phyloP scores from a whole-genome alignment of 2,797 vertebrate genomes.

The Pelobates cultripes region DNA sequence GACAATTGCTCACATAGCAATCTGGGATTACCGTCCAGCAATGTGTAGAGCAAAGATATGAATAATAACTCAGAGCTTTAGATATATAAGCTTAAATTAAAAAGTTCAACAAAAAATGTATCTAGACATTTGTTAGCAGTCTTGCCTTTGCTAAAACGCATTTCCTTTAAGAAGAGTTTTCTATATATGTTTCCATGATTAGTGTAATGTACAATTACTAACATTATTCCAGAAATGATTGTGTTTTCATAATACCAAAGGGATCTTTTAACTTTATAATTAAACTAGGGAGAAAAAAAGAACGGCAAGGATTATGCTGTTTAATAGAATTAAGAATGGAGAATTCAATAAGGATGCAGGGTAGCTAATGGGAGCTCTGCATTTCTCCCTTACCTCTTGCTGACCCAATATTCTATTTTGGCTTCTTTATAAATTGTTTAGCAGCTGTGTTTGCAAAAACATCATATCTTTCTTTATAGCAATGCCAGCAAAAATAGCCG shows the following conservation, averaged over 20 bases:
- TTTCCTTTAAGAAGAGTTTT: no score
- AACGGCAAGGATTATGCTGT: background rate
- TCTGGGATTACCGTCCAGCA: no score
- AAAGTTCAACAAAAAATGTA: no score
- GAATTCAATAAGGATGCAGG: constrained; percentile 31
- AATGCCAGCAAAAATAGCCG: background rate
- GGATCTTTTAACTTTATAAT: background rate
- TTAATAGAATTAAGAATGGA: constrained; percentile 30
- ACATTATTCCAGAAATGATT: no score
- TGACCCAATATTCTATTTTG: constrained; percentile 25
- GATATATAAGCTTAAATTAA: no score
- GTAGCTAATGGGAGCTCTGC: constrained; percentile 12
- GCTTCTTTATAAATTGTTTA: constrained; percentile 25
- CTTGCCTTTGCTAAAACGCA: no score
- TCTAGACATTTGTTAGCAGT: no score
- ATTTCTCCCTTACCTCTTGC: constrained; percentile 5
- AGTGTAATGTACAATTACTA: no score
- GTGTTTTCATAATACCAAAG: background rate
- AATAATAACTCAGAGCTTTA: no score
- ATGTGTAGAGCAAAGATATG: no score
- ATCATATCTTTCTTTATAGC: background rate
- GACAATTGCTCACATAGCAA: no score
- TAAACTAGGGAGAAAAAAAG: background rate
- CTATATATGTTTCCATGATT: no score
- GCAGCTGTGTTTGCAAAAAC: background rate